Evolutionary conservation across 2,797 vertebrate species (phyloP).

Genomic region (Sebastes dallii): DNA sequence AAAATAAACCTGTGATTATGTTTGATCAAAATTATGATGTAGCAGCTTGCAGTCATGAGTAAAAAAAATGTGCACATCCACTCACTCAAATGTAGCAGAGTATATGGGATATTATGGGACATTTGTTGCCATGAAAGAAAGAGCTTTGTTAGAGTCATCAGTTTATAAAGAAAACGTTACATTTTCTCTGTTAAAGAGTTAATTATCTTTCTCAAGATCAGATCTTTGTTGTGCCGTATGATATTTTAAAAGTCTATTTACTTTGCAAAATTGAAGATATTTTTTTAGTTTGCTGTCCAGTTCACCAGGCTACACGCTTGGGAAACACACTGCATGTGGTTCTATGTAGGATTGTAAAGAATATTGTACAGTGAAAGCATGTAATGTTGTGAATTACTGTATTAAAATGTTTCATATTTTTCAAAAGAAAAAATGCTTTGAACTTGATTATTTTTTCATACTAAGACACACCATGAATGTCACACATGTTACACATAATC

Average conservation of each 20-base stretch:
- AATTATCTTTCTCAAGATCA: slow-evolving; percentile 28
- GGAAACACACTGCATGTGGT: slow-evolving; percentile 62
- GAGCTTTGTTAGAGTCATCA: slow-evolving; percentile 9
- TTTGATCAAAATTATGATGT: slow-evolving; percentile 4
- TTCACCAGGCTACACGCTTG: slow-evolving; percentile 25
- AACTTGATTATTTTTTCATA: neutral
- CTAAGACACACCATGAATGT: neutral
- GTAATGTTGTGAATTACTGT: slow-evolving; percentile 70
- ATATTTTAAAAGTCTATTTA: slow-evolving; percentile 47
- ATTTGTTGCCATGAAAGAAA: slow-evolving; percentile 7
- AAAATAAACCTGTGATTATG: slow-evolving; percentile 27
- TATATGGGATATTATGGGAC: slow-evolving; percentile 2
- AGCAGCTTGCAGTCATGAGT: slow-evolving; percentile 14
- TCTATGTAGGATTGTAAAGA: slow-evolving; percentile 56
- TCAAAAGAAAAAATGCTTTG: slow-evolving; percentile 54
- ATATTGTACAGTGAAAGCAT: slow-evolving; percentile 71
- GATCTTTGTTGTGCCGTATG: slow-evolving; percentile 13
- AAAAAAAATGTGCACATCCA: slow-evolving; percentile 21
- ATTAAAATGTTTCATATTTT: slow-evolving; percentile 78
- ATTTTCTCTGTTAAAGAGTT: slow-evolving; percentile 20
- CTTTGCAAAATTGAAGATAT: slow-evolving; percentile 42
- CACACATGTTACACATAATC: neutral
- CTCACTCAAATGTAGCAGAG: slow-evolving; percentile 24
- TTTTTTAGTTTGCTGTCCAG: slow-evolving; percentile 47
- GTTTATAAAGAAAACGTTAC: neutral